Evolutionary conservation across 2,888 invertebrate species (phyloP), one percentile per base, ranked within the genome.

Genomic region (Microplitis deprimator): DNA sequence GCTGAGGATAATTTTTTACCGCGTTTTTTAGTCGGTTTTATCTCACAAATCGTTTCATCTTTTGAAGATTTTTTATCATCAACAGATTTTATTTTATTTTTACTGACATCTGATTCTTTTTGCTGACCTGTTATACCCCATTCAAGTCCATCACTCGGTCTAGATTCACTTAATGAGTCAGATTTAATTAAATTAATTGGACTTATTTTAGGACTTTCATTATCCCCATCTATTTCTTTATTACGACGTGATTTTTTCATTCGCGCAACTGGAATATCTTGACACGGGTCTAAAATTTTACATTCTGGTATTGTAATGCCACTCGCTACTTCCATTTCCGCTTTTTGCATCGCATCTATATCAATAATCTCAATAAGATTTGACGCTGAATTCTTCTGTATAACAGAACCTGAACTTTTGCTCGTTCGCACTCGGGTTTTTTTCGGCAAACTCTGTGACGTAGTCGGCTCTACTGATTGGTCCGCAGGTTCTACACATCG

Each of bases 261-360:
- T 16, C 83, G 83, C 3, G 83, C 68, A 0, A 72, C 68, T 0
- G 77, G 64, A 0, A 81, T 71, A 7, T 85, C 86, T 1, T 77
- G 79, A 20, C 79, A 83, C 7, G 81, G 71, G 68, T 85, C 82
- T 0, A 87, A 76, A 16, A 89, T 85, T 41, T 86, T 86, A 61
- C 86, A 87, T n/a, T 87, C 87, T 0, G 85, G 82, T 0, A 78
- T 68, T 16, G 68, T 29, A 5, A 77, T 71, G 0, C 78, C 81
- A 16, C 69, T 76, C 0, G 79, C 73, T 1, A 79, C 79, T 38
- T 85, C 81, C 82, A 83, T 83, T 68, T 86, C 86, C 1, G 84
- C 84, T 70, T 85, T 86, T 20, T 85, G 85, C 85, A 85, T 83
- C 17, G 88, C 86, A 74, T 88, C 87, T 41, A 88, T 86, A 70